These are phyloP conservation scores for Hypotaenidia philippensis DNA, from an alignment of 2,797 vertebrate species.

Conservation along the genomic window DNA sequence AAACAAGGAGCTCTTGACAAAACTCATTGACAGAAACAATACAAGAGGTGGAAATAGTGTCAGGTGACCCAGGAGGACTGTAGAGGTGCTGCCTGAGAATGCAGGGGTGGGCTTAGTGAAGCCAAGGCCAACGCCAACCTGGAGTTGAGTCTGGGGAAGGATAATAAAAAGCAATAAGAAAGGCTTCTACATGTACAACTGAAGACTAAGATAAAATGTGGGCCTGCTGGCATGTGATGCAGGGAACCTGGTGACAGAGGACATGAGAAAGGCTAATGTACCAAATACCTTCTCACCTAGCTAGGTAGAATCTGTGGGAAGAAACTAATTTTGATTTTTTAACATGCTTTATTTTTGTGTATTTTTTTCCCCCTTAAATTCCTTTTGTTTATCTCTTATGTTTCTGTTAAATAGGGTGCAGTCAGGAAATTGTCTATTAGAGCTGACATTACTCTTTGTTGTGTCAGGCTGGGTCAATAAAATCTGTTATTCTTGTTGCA, in stretches of 20 bases:
- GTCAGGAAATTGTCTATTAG: background rate
- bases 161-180: background rate
- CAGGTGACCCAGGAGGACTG: background rate
- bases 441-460: background rate
- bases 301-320: background rate
- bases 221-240: background rate
- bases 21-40: background rate
- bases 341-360: background rate
- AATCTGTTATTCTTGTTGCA: conserved; percentile 49
- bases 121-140: background rate
- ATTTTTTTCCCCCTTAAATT: background rate
- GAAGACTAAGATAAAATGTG: background rate
- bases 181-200: background rate
- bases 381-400: background rate
- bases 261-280: background rate
- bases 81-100: background rate
- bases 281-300: background rate
- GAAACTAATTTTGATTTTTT: background rate
- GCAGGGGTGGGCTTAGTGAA: background rate
- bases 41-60: accelerated
- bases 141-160: background rate
- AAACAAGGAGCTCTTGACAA: background rate
- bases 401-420: background rate
- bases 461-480: conserved; percentile 39
- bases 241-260: accelerated